Percentiles rank a stretch among this genome's conserved stretches.
phyloP scores from a whole-genome alignment of 2,888 invertebrate species.

The Empis stercorea region DNA sequence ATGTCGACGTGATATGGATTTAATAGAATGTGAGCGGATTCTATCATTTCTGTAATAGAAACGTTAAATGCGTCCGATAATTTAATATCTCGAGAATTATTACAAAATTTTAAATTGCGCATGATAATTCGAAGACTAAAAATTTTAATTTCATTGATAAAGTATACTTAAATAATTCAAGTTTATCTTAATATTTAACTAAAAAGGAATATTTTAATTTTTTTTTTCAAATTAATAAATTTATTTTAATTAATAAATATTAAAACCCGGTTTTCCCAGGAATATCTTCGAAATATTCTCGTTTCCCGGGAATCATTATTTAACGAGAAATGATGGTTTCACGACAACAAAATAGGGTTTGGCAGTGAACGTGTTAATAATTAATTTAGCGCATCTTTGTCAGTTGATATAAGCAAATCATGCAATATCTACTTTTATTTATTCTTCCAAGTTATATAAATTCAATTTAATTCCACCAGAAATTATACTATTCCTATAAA shows the following conservation, averaged over 20 bases:
- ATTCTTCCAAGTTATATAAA: too few species aligned
- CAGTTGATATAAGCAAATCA: too few species aligned
- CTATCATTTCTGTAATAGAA: constrained; percentile 1
- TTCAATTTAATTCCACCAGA: too few species aligned
- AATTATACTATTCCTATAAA: too few species aligned
- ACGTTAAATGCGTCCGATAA: constrained; percentile 4
- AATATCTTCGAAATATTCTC: constrained; percentile 1
- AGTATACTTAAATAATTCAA: constrained; percentile 2
- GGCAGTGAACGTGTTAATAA: too few species aligned
- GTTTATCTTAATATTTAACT: too few species aligned
- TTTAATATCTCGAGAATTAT: constrained; percentile 2
- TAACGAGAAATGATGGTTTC: constrained; percentile 1
- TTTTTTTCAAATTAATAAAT: neutral
- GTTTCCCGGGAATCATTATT: neutral
- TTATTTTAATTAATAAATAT: too few species aligned
- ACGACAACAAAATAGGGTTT: too few species aligned
- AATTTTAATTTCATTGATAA: constrained; percentile 2
- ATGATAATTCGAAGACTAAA: constrained; percentile 4
- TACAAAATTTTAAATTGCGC: constrained; percentile 2
- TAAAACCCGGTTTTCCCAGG: neutral
- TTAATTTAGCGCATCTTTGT: too few species aligned
- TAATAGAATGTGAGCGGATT: constrained; percentile 1
- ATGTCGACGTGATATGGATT: neutral
- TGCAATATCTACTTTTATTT: too few species aligned
- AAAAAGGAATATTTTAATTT: neutral